A percentile compares a stretch with the other conserved stretches of the same genome.
Evolutionary conservation across 2,113 vertebrate genomes (phyloP).

Genomic region (Macaca fascicularis): DNA sequence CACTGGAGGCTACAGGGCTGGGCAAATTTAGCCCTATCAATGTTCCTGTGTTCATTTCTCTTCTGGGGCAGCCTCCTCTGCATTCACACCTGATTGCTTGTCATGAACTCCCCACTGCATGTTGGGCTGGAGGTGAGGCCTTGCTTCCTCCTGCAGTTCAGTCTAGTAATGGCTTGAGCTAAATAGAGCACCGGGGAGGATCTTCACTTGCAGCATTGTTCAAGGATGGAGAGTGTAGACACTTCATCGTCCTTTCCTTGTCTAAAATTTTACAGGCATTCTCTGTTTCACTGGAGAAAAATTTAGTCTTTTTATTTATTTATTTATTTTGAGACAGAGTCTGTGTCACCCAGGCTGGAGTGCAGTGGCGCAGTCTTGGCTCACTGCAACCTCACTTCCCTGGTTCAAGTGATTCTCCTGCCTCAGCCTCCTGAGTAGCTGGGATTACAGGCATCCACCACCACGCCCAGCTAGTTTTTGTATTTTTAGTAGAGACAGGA

Average conservation of each 20-base stretch:
- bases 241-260: not conserved
- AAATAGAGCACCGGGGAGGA: not conserved
- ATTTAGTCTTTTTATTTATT: not conserved
- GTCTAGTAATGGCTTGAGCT: not conserved
- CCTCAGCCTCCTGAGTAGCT: too few species aligned
- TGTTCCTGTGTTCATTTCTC: not conserved
- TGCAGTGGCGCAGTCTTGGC: too few species aligned
- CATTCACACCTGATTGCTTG: not conserved
- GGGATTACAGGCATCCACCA: too few species aligned
- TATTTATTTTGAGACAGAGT: too few species aligned
- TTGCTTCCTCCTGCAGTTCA: not conserved
- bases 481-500: too few species aligned
- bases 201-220: not conserved
- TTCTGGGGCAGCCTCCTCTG: not conserved
- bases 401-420: too few species aligned
- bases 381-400: too few species aligned
- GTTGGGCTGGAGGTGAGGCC: not conserved
- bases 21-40: not conserved
- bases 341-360: too few species aligned
- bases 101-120: fast-evolving
- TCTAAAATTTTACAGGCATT: too few species aligned
- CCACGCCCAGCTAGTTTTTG: too few species aligned
- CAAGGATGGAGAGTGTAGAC: not conserved
- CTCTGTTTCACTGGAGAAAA: not conserved
- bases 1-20: not conserved